Evolutionary conservation across 2,797 vertebrate species (phyloP), one percentile per base, ranked within the genome.

Genomic region (Pelodytes ibericus): DNA sequence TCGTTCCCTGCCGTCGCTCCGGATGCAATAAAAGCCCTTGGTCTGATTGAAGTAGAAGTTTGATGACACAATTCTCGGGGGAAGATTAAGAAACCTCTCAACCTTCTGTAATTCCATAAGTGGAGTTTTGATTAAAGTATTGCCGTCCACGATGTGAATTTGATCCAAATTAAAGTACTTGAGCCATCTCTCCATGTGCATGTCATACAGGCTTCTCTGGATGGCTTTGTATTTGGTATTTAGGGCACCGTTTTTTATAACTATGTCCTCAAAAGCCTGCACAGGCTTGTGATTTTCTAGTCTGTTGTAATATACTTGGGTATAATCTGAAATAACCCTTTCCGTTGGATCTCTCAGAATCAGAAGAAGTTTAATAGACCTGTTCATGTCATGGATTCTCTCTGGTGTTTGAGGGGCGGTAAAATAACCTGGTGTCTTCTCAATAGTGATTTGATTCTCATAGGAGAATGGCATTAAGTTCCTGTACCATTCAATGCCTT

Each of bases 11-110:
- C 96, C 96, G 0, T 96, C 95, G 9, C 94, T 97, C 61, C 95
- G 92, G 84, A 97, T 96, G 71, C 96, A 97, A 87, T 95, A 97
- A 85, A 97, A 97, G 77, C 96, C 95, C 88, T 97, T 97, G 81
- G 96, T 97, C 84, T 97, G 95, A 87, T 97, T 97, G 87, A 97
- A 97, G 88, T 97, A 97, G 89, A 97, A 97, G 90, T 97, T 97
- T 86, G 95, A 94, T 80, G 95, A 88, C 53, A 93, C 85, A 85
- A 97, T 97, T 90, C 91, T 88, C 1, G 96, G 93, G 0, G 94
- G 92, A 81, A 97, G 88, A 82, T 95, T 93, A 66, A 97, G 90
- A 85, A 97, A 97, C 22, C 81, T 91, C 83, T 97, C 96, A 74
- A 97, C 96, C 83, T 94, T 95, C 83, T 95, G 94, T 62, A 97